Evolutionary conservation across 2,888 invertebrate species (phyloP), one percentile per base, ranked within the genome.

Genomic region (Salpingus planirostris): DNA sequence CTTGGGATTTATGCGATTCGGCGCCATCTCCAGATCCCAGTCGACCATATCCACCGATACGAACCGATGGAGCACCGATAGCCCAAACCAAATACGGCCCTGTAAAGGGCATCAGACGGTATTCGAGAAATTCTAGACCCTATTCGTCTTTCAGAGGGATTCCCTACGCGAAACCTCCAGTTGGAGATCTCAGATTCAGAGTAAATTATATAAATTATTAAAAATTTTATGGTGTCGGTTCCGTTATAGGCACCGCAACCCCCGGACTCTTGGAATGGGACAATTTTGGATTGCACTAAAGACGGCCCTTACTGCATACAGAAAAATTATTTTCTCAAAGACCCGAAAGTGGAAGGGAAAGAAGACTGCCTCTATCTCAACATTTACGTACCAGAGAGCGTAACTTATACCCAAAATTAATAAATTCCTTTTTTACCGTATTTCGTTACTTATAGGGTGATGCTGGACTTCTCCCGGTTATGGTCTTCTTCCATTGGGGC

Each of bases 401-500:
- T 18, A 18, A 18, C 5, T 18, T 18, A n/a, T n/a, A n/a, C n/a
- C n/a, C n/a, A n/a, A n/a, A n/a, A n/a, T n/a, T n/a, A n/a, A n/a
- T n/a, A n/a, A n/a, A n/a, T n/a, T n/a, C n/a, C n/a, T n/a, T n/a
- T n/a, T n/a, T n/a, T n/a, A n/a, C n/a, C n/a, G n/a, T n/a, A n/a
- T n/a, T n/a, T n/a, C n/a, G n/a, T n/a, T n/a, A n/a, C n/a, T n/a
- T n/a, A n/a, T n/a, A n/a, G n/a, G n/a, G n/a, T n/a, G n/a, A n/a
- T n/a, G n/a, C n/a, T n/a, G 7, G 10, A 8, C 30, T 13, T n/a
- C 23, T 48, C 2, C 67, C 69, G 0, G 70, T 71, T 0, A 67
- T 71, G 66, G 64, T 71, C 2, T 69, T 67, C 34, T 66, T 71
- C 31, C 66, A 69, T 47, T 71, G 69, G 14, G 72, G 72, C 0